These are phyloP conservation scores for Troides helena DNA, from an alignment of 2,888 invertebrate species.

Conservation along the genomic window DNA sequence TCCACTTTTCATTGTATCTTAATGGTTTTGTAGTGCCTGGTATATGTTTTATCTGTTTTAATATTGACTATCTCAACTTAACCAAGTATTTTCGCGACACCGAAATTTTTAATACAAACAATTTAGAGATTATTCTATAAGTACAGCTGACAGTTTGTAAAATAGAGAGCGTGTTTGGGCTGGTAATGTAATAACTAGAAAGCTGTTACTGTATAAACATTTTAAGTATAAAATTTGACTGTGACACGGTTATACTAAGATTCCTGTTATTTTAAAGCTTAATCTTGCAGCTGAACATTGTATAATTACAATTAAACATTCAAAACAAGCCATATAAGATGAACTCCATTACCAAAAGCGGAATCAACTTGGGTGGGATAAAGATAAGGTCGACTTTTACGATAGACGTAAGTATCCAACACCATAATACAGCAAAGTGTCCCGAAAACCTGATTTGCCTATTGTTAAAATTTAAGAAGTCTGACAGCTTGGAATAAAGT, in stretches of 20 bases:
- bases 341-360: not conserved
- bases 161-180: no score
- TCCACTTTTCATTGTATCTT: not conserved
- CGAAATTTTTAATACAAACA: no score
- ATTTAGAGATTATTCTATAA: no score
- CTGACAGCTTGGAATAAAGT: not conserved
- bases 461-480: not conserved
- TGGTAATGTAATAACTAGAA: not conserved
- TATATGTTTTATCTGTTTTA: no score
- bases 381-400: constrained; percentile 1
- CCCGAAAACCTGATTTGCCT: not conserved
- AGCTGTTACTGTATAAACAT: not conserved
- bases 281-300: not conserved
- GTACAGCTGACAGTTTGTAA: not conserved
- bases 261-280: constrained; percentile 1
- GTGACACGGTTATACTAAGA: not conserved
- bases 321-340: not conserved
- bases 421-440: not conserved
- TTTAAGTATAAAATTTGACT: not conserved
- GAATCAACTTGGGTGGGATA: constrained; percentile 1
- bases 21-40: no score
- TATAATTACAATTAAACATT: not conserved
- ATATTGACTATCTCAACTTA: no score
- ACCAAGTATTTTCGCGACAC: no score
- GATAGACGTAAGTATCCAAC: not conserved